A percentile compares a stretch with the other conserved stretches of the same genome.
Conservation (phyloP, 1,140 invertebrate species). For the Phenacoccus solenopsis region DNA sequence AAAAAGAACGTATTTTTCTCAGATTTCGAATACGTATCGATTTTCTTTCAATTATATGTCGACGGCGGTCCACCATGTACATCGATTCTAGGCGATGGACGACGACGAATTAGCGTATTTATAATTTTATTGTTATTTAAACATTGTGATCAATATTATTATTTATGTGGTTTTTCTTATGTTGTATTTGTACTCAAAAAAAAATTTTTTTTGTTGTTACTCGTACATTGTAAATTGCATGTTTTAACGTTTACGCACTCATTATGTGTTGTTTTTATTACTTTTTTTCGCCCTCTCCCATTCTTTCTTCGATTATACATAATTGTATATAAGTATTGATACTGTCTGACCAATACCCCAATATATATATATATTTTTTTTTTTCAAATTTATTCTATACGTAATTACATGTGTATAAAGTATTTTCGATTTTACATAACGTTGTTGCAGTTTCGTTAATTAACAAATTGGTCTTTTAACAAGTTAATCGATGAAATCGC, state of each 20-base stretch:
- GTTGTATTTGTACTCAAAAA: constrained; percentile 14
- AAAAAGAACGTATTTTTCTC: too few species aligned
- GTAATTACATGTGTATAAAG: too few species aligned
- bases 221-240: not conserved
- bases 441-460: too few species aligned
- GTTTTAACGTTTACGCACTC: not conserved
- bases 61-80: not conserved
- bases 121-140: constrained; percentile 12
- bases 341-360: too few species aligned
- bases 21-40: constrained; percentile 13
- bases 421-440: too few species aligned
- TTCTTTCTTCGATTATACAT: too few species aligned
- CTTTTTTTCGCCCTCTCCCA: too few species aligned
- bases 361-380: too few species aligned
- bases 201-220: constrained; percentile 11
- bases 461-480: too few species aligned
- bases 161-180: constrained; percentile 7
- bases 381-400: too few species aligned
- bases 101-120: not conserved
- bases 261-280: constrained; percentile 3
- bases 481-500: too few species aligned
- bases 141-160: constrained; percentile 17
- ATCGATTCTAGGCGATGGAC: not conserved
- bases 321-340: too few species aligned
- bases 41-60: not conserved